Evolutionary conservation across 2,113 vertebrate species (phyloP), one percentile per base, ranked within the genome.

Genomic region (Hippolais icterina): DNA sequence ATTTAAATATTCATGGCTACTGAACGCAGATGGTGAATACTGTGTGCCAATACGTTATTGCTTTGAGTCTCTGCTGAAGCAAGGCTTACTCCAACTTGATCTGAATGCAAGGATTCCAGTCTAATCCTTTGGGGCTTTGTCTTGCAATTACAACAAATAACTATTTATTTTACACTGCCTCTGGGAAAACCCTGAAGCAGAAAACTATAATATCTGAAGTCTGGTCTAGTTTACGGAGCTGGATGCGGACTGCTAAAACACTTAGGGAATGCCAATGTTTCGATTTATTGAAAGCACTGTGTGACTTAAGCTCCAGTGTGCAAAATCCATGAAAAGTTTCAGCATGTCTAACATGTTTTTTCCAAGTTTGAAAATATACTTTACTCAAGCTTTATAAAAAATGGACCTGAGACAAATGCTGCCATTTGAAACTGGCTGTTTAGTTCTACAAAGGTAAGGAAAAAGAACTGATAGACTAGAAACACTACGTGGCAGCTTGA

Each of bases 101-200:
- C 96, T 96, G 97, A 97, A 95, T 91, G 80, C 42, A 78, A 97
- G 95, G 97, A 98, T 97, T 98, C 98, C 97, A 98, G 96, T 56
- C 94, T 96, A 97, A 98, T 97, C 97, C 97, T 97, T 82, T 69
- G 96, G 97, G 97, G 96, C 97, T 97, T 97, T 97, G 96, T 97
- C 98, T 97, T 97, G 97, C 97, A 97, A 97, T 98, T 98, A 97
- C 97, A 97, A 97, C 97, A 98, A 98, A 98, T 97, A 98, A 96
- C 97, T 98, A 98, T 98, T 98, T 98, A 97, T 98, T 98, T 98
- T 98, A 98, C 95, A 87, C 95, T 66, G 95, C 96, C 98, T 98
- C 96, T 96, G 97, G 98, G 98, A 98, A 98, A 97, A 95, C 90
- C 94, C 96, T 68, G 93, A 94, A 96, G 97, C 97, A 98, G 97